Conservation (phyloP, 1,140 invertebrate genomes). For the Elymnias hypermnestra region DNA sequence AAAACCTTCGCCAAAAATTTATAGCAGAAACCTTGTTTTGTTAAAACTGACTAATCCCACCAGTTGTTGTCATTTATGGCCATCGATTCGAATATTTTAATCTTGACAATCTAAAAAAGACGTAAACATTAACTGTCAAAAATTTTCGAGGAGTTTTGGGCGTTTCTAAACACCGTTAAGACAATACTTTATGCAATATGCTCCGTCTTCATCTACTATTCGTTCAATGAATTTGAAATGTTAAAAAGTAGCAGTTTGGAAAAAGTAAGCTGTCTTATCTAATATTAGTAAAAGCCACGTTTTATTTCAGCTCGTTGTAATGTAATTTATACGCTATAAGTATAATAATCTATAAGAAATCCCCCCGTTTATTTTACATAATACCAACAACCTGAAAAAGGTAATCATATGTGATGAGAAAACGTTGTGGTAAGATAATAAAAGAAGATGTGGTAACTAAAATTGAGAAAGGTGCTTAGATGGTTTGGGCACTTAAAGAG, state of each 20-base stretch:
- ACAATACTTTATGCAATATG: constrained; percentile 51
- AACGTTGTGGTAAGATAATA: no score
- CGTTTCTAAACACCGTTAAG: constrained; percentile 45
- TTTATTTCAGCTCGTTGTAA: not conserved
- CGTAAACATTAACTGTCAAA: constrained; percentile 45
- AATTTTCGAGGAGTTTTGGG: constrained; percentile 49
- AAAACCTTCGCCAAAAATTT: no score
- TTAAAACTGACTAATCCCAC: no score
- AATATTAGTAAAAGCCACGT: not conserved
- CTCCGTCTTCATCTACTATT: constrained; percentile 42
- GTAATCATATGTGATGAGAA: no score
- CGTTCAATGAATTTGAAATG: constrained; percentile 61
- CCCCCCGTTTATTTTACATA: no score
- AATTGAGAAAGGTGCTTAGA: no score
- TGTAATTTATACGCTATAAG: no score
- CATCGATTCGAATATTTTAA: constrained; percentile 45
- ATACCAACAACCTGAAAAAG: no score
- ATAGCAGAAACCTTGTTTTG: no score
- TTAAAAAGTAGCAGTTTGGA: constrained; percentile 52
- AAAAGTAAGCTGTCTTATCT: constrained; percentile 35
- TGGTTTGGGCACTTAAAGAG: no score
- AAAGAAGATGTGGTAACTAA: no score
- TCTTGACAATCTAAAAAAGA: constrained; percentile 38
- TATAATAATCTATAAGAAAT: no score
- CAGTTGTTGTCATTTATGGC: constrained; percentile 30